phyloP scores from a whole-genome alignment of 2,888 invertebrate genomes.

The Alloplasta piceator region DNA sequence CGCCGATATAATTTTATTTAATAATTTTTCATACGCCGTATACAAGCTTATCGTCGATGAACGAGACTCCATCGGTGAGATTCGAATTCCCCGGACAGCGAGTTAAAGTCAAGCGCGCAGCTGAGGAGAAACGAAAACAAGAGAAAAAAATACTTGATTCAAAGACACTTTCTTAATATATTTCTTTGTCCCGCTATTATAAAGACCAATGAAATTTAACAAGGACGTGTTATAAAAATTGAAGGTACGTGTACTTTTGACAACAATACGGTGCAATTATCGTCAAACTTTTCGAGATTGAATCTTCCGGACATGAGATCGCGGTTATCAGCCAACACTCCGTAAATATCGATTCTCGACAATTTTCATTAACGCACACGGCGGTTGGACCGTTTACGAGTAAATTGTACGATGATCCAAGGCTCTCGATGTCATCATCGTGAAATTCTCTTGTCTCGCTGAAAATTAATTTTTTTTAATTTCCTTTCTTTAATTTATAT shows the following conservation, averaged over 20 bases:
- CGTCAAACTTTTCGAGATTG: constrained; percentile 64
- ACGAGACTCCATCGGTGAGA: constrained; percentile 71
- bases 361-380: constrained; percentile 74
- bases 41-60: constrained; percentile 59
- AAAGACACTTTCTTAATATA: constrained; percentile 37
- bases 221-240: constrained; percentile 6
- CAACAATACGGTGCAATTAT: constrained; percentile 76
- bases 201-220: constrained; percentile 31
- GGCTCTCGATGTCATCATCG: constrained; percentile 30
- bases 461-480: constrained; percentile 26
- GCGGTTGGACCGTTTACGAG: constrained; percentile 77
- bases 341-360: constrained; percentile 78
- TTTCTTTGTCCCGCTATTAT: constrained; percentile 4
- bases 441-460: constrained; percentile 19
- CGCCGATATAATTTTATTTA: constrained; percentile 60
- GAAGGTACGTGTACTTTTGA: constrained; percentile 70
- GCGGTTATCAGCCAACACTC: constrained; percentile 78
- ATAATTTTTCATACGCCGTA: constrained; percentile 28
- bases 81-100: constrained; percentile 68
- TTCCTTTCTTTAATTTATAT: neutral
- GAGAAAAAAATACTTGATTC: constrained; percentile 23
- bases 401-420: constrained; percentile 72
- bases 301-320: constrained; percentile 64
- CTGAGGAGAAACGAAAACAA: constrained; percentile 69
- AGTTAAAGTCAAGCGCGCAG: constrained; percentile 74